Base-by-base conservation (phyloP, 64 coral and sea anemone genomes). In the Actinia equina region DNA sequence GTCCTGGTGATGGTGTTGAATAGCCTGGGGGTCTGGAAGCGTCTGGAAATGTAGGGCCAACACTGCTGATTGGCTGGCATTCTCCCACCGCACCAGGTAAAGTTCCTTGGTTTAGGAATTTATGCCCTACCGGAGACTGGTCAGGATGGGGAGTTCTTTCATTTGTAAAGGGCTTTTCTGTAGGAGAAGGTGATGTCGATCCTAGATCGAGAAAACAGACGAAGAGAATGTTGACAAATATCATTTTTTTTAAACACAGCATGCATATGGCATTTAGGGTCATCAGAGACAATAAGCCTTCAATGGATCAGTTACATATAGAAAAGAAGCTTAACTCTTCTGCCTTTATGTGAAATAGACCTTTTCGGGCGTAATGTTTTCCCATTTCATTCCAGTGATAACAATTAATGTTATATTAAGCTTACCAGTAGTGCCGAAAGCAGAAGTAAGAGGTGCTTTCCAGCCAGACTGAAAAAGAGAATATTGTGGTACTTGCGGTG, bases 401-500 rank as follows among this genome's bases (percentile, higher is more conserved):
- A 12, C 7, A 57, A 57, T 14, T 57, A 6, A 54, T 57, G 55
- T 57, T 16, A 6, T 57, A 57, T 13, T 14, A 57, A 12, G 55
- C 15, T 91, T 43, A 87, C 89, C 89, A 17, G 89, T 76, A 46
- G 85, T 86, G 7, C 89, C 89, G 14, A 92, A 76, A 11, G 94
- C 94, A 70, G 94, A 93, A 41, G 91, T 91, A 19, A 96, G 71
- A 17, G 94, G 91, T 17, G 88, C 91, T 77, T 88, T 90, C 88
- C 91, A 96, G 22, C 94, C 94, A 1, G 94, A 96, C 74, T 96
- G 94, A 84, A 96, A 96, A 41, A 96, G 65, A 14, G 94, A 96
- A 63, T 96, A 96, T 55, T 96, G 94, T 25, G 94, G 91, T 41
- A 96, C 94, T 44, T 71, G 82, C 10, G 84, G 80, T 77, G 87